Percentiles rank a stretch among this genome's conserved stretches.
phyloP scores from a whole-genome alignment of 1,140 invertebrate species.

The Melanaphis sacchari region DNA sequence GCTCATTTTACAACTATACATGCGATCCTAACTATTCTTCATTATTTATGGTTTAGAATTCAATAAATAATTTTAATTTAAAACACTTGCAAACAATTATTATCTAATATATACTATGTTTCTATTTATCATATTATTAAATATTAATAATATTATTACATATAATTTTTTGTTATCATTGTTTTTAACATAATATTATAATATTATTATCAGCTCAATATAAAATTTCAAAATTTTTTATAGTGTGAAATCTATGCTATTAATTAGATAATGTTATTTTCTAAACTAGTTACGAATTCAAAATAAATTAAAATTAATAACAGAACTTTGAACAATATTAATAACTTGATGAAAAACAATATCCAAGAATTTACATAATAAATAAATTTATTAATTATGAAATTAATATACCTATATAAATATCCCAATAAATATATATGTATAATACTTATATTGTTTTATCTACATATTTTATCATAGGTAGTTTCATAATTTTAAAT shows the following conservation, averaged over 20 bases:
- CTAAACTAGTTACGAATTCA: neutral
- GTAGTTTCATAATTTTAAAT: neutral
- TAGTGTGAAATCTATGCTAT: neutral
- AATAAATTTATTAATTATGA: neutral
- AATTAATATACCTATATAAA: neutral
- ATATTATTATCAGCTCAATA: neutral
- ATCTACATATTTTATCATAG: neutral
- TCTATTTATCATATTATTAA: neutral
- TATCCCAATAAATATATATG: too few species aligned
- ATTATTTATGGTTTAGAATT: neutral
- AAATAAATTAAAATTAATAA: neutral
- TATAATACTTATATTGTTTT: neutral
- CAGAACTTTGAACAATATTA: conserved; percentile 7
- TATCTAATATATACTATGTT: neutral
- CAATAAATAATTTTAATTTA: neutral
- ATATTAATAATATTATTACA: neutral
- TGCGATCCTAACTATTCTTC: neutral
- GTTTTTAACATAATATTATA: neutral
- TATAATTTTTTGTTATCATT: neutral
- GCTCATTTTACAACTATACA: neutral
- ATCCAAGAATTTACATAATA: neutral
- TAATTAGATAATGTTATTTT: conserved; percentile 4
- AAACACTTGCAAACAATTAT: neutral
- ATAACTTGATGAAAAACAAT: neutral
- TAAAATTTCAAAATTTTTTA: too few species aligned